Base-by-base conservation (phyloP, 1,140 invertebrate species). In the Parasteatoda tepidariorum region DNA sequence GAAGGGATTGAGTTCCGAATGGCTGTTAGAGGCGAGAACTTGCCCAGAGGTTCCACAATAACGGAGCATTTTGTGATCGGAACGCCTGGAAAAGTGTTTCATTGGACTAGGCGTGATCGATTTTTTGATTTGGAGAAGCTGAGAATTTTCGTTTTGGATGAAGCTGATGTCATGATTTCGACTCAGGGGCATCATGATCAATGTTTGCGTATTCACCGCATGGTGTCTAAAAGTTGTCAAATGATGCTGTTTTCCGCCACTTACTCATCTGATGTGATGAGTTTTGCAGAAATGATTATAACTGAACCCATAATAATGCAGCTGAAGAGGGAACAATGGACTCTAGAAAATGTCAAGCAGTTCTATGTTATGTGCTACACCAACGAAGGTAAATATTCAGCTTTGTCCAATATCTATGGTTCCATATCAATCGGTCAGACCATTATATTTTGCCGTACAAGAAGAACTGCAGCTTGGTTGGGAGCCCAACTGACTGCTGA, bases 191-290 rank as follows among this genome's bases (percentile, higher is more conserved):
- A 99, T 90, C 96, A 98, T 89, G 97, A 99, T 90, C 96, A 98
- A 87, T 98, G 96, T 86, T 95, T 98, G 85, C 91, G 96, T 78
- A 96, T 99, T 87, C 95, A 98, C 88, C 97, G 96, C 93, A 94
- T 91, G 24, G 68, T 96, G 54, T 91, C 92, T 38, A 88, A 91
- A 67, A 91, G 91, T 15, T 98, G 97, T 90, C 98, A 99, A 89
- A 97, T 98, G 93, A 94, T 99, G 93, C 94, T 99, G 84, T 99
- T 99, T 87, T 99, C 97, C 28, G 98, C 98, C 2, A 99, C 98
- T 0, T 99, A 99, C 88, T 94, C 96, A 84, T 90, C 93, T 85
- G 92, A 95, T 68, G 97, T 99, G 0, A 98, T 99, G 94, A 92
- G 95, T 78, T 99, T 99, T 92, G 98, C 98, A 2, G 94, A 98